Base-by-base conservation (phyloP, 2,113 vertebrate species). In the Indri indri region DNA sequence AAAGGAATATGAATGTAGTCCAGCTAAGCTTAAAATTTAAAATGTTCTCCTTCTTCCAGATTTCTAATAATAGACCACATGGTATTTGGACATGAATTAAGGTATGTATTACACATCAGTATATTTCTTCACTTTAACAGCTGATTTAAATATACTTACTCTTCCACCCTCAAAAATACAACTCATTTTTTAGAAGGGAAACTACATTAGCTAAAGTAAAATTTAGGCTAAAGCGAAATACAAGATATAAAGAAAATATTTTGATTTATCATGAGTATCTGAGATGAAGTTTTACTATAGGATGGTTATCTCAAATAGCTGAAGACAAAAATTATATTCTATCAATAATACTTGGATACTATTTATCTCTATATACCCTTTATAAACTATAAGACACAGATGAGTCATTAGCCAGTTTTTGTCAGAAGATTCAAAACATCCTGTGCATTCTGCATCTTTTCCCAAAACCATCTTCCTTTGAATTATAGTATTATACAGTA, bases 351-450 rank as follows among this genome's bases (percentile, higher is more conserved):
- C 4, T 86, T 42, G 71, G 77, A 50, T 63, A 70, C 37, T 61
- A 47, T 79, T 93, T 91, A 27, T 63, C 71, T 91, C 2, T 37
- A 20, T 59, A 50, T 23, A 34, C 8, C 50, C 34, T 94, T 91
- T 68, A 73, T 65, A 85, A 90, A 88, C 23, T 85, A 3, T 27
- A 84, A 77, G 25, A 91, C 30, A 94, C 57, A 85, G 8, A 70
- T 71, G 82, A 95, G 82, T 97, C 91, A 97, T 79, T 65, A 96
- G 14, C 13, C 68, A 63, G 34, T 83, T 86, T 96, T 95, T 68
- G 63, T 97, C 63, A 95, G 37, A 95, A 77, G 61, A 94, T 59
- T 97, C 37, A 91, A 95, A 96, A 95, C 74, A 95, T 93, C 88
- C 77, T 82, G 84, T 25, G 61, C 14, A 84, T 80, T 42, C 42